phyloP scores from a whole-genome alignment of 1,140 invertebrate species.

The Agraylea sexmaculata region DNA sequence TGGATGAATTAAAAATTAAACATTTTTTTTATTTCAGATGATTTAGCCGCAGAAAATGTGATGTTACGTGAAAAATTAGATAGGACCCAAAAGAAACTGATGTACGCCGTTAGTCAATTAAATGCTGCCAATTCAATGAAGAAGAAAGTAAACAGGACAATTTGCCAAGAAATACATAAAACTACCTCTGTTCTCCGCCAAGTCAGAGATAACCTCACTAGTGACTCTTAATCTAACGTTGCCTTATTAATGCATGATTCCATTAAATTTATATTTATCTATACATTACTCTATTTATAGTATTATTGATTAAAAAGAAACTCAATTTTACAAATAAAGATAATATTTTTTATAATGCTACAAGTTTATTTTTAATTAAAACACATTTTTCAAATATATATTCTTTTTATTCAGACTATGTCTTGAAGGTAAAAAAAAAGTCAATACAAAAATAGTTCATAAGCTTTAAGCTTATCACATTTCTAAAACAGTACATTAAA shows the following conservation, averaged over 20 bases:
- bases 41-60: conserved; percentile 45
- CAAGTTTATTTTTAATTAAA: no score
- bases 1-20: no score
- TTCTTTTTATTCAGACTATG: no score
- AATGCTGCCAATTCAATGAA: conserved; percentile 45
- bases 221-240: neutral
- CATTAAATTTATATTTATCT: conserved; percentile 1
- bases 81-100: conserved; percentile 43
- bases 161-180: conserved; percentile 50
- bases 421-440: no score
- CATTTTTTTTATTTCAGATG: conserved; percentile 26
- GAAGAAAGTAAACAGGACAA: conserved; percentile 45
- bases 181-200: conserved; percentile 49
- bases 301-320: no score
- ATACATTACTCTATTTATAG: neutral
- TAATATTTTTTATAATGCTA: no score
- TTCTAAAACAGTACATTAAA: neutral
- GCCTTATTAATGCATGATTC: conserved; percentile 1
- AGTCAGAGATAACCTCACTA: conserved; percentile 36
- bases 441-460: no score
- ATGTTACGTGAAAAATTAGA: conserved; percentile 42
- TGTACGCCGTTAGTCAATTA: conserved; percentile 44
- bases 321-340: no score
- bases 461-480: neutral
- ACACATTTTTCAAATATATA: no score